Evolutionary conservation across 1,140 invertebrate genomes (phyloP).

Genomic region (Trachymyrmex cornetzi): DNA sequence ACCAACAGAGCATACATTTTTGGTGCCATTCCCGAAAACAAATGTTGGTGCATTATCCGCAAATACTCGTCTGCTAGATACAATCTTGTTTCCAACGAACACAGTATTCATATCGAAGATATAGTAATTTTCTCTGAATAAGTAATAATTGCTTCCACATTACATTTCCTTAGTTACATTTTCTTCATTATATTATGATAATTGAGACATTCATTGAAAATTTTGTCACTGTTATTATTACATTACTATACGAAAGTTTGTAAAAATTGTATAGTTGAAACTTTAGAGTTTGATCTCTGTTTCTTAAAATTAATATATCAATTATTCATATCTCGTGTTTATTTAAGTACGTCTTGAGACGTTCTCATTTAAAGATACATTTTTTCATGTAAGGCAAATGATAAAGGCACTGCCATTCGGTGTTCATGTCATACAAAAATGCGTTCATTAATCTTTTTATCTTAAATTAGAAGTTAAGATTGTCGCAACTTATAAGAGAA

Average conservation of each 20-base stretch:
- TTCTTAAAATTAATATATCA: neutral
- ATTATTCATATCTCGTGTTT: slow-evolving; percentile 1
- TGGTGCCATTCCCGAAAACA: slow-evolving; percentile 84
- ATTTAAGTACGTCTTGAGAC: neutral
- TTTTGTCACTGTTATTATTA: neutral
- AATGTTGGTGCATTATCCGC: slow-evolving; percentile 82
- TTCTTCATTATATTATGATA: too few relatives aligned
- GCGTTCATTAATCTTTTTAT: slow-evolving; percentile 29
- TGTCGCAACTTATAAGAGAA: slow-evolving; percentile 7
- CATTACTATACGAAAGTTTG: slow-evolving; percentile 11
- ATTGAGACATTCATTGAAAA: neutral
- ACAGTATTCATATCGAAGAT: slow-evolving; percentile 86
- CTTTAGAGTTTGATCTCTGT: slow-evolving; percentile 1
- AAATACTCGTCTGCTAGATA: slow-evolving; percentile 81
- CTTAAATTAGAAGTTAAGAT: slow-evolving; percentile 19
- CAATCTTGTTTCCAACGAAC: slow-evolving; percentile 85
- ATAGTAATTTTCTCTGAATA: slow-evolving; percentile 75
- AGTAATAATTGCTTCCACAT: slow-evolving; percentile 30
- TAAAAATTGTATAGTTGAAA: slow-evolving; percentile 49
- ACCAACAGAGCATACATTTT: slow-evolving; percentile 82
- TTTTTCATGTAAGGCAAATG: neutral
- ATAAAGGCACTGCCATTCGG: slow-evolving; percentile 50
- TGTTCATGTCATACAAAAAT: slow-evolving; percentile 55
- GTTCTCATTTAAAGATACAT: neutral
- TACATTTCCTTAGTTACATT: neutral